A percentile compares a stretch with the other conserved stretches of the same genome.
Evolutionary conservation across 2,113 vertebrate species (phyloP).

Genomic region (Ammodytes marinus): DNA sequence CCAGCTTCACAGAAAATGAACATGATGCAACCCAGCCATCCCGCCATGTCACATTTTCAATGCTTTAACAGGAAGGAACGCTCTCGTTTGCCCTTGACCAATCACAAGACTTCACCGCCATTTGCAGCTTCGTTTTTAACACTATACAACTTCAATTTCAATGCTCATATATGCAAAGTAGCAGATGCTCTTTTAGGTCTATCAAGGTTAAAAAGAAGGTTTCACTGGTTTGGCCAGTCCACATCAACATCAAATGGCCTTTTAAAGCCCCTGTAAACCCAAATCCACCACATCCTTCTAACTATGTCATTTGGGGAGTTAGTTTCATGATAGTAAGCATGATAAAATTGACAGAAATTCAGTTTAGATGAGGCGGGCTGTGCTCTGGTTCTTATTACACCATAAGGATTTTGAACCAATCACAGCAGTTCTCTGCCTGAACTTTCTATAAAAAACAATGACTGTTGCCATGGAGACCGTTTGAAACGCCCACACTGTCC

Average conservation of each 20-base stretch:
- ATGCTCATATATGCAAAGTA: constrained; percentile 41
- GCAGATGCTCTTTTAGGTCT: constrained; percentile 24
- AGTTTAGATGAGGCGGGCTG: too few species aligned
- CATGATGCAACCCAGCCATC: constrained; percentile 60
- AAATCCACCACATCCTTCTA: too few species aligned
- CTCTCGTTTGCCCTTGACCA: background rate
- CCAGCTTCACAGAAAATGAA: constrained; percentile 71
- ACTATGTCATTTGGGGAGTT: too few species aligned
- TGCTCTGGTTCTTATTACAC: too few species aligned
- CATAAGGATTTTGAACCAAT: too few species aligned
- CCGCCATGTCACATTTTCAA: constrained; percentile 38
- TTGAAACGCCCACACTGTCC: too few species aligned
- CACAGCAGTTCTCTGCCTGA: too few species aligned
- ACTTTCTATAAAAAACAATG: too few species aligned
- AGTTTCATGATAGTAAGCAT: too few species aligned
- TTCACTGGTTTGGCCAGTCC: constrained; percentile 17
- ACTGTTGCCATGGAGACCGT: too few species aligned
- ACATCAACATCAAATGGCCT: constrained; percentile 49
- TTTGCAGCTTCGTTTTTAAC: constrained; percentile 11
- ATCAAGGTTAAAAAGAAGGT: constrained; percentile 6
- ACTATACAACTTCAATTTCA: constrained; percentile 1
- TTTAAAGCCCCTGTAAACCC: background rate
- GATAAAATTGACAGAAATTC: too few species aligned
- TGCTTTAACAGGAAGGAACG: constrained; percentile 35
- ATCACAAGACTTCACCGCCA: constrained; percentile 16